A percentile compares a stretch with the other conserved stretches of the same genome.
Evolutionary conservation across 2,797 vertebrate genomes (phyloP).

Genomic region (Gorsachius magnificus): DNA sequence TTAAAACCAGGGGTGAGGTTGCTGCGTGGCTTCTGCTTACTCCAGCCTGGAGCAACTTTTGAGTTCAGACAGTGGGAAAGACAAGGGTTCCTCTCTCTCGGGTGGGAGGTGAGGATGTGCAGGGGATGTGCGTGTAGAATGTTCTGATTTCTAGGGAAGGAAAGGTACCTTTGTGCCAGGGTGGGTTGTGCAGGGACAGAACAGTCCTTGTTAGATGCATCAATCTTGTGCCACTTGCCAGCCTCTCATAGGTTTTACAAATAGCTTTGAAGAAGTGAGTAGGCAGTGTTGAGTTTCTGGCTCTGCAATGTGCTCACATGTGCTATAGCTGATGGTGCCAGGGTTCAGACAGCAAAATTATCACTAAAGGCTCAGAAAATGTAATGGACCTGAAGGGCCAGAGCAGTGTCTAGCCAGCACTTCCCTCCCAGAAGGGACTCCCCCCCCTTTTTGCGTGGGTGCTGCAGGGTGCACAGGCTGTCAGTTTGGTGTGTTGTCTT

Average conservation of each 20-base stretch:
- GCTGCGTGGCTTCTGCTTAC: neutral
- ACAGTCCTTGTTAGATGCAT: neutral
- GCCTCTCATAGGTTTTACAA: fast-evolving
- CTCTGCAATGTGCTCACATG: fast-evolving
- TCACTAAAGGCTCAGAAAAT: neutral
- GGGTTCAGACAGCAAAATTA: neutral
- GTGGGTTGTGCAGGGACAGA: neutral
- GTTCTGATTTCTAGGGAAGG: neutral
- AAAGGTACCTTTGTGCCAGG: neutral
- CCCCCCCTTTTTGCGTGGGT: fast-evolving
- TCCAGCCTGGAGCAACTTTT: neutral
- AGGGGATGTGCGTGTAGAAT: neutral
- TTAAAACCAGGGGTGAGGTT: neutral
- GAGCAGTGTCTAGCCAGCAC: neutral
- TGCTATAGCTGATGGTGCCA: neutral
- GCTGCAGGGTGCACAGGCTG: neutral
- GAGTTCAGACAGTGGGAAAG: neutral
- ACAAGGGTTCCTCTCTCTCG: neutral
- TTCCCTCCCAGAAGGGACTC: neutral
- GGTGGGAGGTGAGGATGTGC: neutral
- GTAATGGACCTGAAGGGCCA: neutral
- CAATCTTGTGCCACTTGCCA: neutral
- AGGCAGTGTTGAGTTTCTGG: neutral
- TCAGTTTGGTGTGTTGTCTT: neutral
- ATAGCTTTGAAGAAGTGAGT: neutral